Base-by-base conservation (phyloP, 2,113 vertebrate genomes). In the Nothocercus julius region DNA sequence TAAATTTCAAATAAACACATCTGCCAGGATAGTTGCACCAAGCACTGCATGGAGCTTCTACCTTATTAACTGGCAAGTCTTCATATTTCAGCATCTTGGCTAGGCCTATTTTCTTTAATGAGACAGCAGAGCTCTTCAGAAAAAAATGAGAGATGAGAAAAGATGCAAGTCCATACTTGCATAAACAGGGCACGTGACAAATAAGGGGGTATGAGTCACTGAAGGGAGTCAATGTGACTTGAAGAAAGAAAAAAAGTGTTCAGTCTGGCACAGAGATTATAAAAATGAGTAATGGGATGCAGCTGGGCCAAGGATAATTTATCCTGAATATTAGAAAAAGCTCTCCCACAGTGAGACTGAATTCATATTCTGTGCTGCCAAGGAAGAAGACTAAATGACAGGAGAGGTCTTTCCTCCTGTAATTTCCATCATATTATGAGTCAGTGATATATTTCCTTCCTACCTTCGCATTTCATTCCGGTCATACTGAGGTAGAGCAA, bases 311-410 rank as follows among this genome's bases (percentile, higher is more conserved):
- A 84, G 78, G 58, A 74, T 54, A 74, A 89, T 96, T 96, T 58
- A 82, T 94, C 85, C 88, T 81, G 83, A 73, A 76, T 74, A 87
- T 85, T 75, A 82, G 88, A 70, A 94, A 64, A 76, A 75, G 44
- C 93, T 79, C 92, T 79, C 56, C 2, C 75, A 5, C 47, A 62
- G 70, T 1, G 78, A 87, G 67, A 6, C 86, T 72, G 84, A 69
- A 87, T 67, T 83, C 69, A 6, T 85, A 63, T 32, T 79, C 85
- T 77, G 15, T 15, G 80, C 63, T 85, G 90, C 51, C 93, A 67
- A 28, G 83, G 86, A 82, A 92, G 81, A 32, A 47, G 61, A 32
- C 47, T 85, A 69, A 92, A 78, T 79, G 69, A 90, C 80, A 83
- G 1, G 7, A 94, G 66, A 61, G 80, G 24, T 85, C 89, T 73